Percentiles rank a stretch among this genome's conserved stretches.
Conservation (phyloP, 2,888 invertebrate genomes). For the Nycteola revayana region DNA sequence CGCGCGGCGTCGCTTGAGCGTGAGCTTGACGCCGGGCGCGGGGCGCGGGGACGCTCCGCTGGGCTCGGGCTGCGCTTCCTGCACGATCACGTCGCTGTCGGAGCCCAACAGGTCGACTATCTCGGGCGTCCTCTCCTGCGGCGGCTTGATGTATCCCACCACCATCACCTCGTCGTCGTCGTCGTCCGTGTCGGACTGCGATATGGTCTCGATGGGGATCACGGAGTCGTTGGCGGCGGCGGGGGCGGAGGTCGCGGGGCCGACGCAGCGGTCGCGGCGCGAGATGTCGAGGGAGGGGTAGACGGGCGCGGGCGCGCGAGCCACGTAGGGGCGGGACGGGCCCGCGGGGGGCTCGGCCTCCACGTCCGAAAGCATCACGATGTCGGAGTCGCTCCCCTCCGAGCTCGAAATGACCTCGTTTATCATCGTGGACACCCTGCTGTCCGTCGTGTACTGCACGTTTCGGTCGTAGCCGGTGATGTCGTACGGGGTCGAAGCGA, state of each 20-base stretch:
- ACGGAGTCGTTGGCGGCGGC: conserved; percentile 40
- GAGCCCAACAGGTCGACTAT: conserved; percentile 83
- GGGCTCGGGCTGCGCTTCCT: conserved; percentile 49
- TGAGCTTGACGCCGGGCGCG: conserved; percentile 45
- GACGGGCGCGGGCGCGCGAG: neutral
- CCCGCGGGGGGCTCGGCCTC: conserved; percentile 45
- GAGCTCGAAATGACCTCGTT: conserved; percentile 77
- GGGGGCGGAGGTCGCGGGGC: neutral
- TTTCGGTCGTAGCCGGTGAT: conserved; percentile 90
- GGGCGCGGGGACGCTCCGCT: no score
- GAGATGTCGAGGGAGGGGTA: neutral
- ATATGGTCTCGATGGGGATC: conserved; percentile 73
- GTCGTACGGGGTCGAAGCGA: conserved; percentile 93
- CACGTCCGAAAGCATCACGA: conserved; percentile 33
- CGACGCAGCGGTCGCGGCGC: neutral
- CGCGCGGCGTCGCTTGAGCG: conserved; percentile 40
- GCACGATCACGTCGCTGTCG: conserved; percentile 74
- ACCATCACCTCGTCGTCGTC: conserved; percentile 83
- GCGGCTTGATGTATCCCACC: conserved; percentile 85
- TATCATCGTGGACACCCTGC: conserved; percentile 77
- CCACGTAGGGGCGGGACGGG: conserved; percentile 30
- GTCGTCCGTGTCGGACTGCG: conserved; percentile 71
- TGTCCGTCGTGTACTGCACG: conserved; percentile 84
- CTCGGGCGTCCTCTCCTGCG: conserved; percentile 85
- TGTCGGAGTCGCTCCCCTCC: conserved; percentile 37